These are phyloP conservation scores for Enteromius thamalakanensis DNA, from an alignment of 2,797 vertebrate species.

Conservation along the genomic window DNA sequence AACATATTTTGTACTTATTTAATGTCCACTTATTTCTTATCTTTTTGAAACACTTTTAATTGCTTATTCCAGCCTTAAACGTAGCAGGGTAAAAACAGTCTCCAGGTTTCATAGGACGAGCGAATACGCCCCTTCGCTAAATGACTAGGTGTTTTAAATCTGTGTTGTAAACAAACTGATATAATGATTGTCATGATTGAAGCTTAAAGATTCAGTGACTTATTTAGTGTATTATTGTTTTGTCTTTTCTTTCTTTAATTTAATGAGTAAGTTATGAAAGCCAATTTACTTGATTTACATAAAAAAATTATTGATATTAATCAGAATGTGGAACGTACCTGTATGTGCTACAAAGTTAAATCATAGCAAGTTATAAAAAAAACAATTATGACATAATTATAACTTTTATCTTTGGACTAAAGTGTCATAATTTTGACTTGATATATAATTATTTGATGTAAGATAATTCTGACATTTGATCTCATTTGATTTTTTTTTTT, in stretches of 20 bases:
- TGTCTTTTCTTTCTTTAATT: background rate
- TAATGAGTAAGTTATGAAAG: background rate
- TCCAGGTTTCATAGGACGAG: too few relatives aligned
- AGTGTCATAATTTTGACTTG: background rate
- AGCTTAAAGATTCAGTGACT: background rate
- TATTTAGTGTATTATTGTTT: background rate
- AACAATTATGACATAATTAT: too few relatives aligned
- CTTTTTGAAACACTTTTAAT: background rate
- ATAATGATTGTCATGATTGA: background rate
- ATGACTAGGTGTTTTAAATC: conserved; percentile 9
- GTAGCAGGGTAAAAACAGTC: background rate
- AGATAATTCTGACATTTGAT: background rate
- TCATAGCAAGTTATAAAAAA: too few relatives aligned
- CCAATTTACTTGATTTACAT: too few relatives aligned
- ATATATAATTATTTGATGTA: background rate
- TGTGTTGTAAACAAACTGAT: conserved; percentile 1
- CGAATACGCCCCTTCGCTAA: background rate
- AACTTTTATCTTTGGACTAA: background rate
- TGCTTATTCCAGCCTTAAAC: background rate
- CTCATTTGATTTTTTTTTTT: too few relatives aligned
- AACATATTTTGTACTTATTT: background rate
- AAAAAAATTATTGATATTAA: background rate
- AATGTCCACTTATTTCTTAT: background rate
- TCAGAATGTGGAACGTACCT: background rate
- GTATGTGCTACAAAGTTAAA: background rate